Evolutionary conservation across 1,140 invertebrate genomes (phyloP).

Genomic region (Drosophila pruinosa): DNA sequence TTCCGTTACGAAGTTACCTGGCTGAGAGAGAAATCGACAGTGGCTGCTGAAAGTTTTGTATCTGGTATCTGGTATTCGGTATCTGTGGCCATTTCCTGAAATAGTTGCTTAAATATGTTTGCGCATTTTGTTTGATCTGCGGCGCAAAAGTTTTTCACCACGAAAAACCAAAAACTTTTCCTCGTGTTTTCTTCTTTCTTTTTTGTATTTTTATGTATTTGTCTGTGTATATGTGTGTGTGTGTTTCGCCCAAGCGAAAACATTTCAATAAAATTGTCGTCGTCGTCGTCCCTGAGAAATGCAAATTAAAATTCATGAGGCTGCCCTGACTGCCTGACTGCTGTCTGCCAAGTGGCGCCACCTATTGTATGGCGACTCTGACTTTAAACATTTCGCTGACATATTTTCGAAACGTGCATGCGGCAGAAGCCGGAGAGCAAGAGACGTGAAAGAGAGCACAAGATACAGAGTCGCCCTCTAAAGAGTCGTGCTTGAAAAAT

Average conservation of each 20-base stretch:
- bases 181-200: neutral
- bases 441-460: neutral
- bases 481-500: conserved; percentile 56
- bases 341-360: conserved; percentile 27
- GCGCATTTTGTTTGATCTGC: conserved; percentile 47
- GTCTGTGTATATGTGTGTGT: no score
- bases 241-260: conserved; percentile 14
- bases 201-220: neutral
- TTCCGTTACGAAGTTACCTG: conserved; percentile 12
- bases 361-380: conserved; percentile 12
- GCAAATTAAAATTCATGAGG: conserved; percentile 45
- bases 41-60: conserved; percentile 17
- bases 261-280: conserved; percentile 34
- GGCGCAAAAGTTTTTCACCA: conserved; percentile 20
- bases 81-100: conserved; percentile 10
- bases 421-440: neutral
- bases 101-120: conserved; percentile 38
- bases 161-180: neutral
- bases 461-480: conserved; percentile 4
- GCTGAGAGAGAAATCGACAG: conserved; percentile 25
- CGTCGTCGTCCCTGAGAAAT: conserved; percentile 10
- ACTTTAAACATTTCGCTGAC: conserved; percentile 37
- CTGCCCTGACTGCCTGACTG: conserved; percentile 6
- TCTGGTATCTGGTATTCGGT: conserved; percentile 23
- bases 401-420: conserved; percentile 18